Percentiles rank a stretch among this genome's conserved stretches.
These are phyloP conservation scores for Drosophila rhopaloa DNA, from an alignment of 1,140 invertebrate species.

Conservation along the genomic window DNA sequence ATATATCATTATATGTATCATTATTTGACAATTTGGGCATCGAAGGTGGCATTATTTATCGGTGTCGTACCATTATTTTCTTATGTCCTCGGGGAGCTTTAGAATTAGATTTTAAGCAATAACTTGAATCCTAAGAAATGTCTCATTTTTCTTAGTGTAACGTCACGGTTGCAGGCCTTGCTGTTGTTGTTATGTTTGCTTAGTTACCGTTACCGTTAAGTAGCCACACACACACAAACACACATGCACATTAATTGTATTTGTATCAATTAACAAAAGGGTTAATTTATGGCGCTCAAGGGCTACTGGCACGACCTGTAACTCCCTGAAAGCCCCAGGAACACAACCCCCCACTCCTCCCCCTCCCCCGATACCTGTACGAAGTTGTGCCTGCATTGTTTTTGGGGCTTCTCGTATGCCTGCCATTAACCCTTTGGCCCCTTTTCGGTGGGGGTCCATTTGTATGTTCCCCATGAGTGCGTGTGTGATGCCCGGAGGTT, in stretches of 20 bases:
- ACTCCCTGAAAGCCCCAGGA: background rate
- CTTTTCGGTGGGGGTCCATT: background rate
- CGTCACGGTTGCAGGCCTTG: constrained; percentile 46
- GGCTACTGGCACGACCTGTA: constrained; percentile 47
- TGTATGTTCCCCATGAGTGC: constrained; percentile 7
- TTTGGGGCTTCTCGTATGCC: constrained; percentile 22
- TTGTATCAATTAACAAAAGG: constrained; percentile 85
- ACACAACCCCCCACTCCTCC: background rate
- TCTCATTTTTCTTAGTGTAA: constrained; percentile 2
- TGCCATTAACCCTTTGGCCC: constrained; percentile 47
- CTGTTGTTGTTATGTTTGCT: constrained; percentile 67
- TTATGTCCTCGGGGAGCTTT: no score
- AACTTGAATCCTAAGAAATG: no score
- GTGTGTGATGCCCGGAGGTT: constrained; percentile 9
- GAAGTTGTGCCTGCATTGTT: constrained; percentile 33
- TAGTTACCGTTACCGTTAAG: constrained; percentile 73
- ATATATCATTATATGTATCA: no score
- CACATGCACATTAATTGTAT: constrained; percentile 76
- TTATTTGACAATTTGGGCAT: no score
- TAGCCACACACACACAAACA: constrained; percentile 52
- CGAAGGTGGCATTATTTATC: no score
- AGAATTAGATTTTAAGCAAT: no score
- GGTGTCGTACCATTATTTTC: no score
- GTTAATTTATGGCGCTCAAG: constrained; percentile 83
- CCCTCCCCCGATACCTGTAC: background rate